Evolutionary conservation across 2,797 vertebrate species (phyloP).

Genomic region (Schizopygopsis pylzovi): DNA sequence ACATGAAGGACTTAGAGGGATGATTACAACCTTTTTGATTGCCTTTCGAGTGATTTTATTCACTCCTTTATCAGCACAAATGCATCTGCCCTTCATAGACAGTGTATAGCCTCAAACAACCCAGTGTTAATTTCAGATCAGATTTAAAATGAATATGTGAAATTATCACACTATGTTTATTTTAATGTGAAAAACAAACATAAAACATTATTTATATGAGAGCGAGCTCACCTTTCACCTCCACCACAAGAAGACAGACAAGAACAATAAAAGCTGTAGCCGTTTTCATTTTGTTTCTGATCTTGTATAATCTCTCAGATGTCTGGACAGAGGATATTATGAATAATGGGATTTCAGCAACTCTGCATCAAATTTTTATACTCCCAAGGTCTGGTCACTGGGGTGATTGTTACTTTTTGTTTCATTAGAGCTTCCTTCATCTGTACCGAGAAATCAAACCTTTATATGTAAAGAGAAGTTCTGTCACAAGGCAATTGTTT

Average conservation of each 20-base stretch:
- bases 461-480: neutral
- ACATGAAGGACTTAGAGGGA: constrained; percentile 5
- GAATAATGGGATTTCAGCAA: neutral
- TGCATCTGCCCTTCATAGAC: neutral
- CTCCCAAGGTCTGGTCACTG: neutral
- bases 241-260: constrained; percentile 19
- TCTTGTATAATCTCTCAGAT: neutral
- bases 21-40: constrained; percentile 14
- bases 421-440: neutral
- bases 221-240: constrained; percentile 20
- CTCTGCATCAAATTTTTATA: neutral
- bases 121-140: neutral
- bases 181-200: neutral
- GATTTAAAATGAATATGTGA: neutral
- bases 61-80: constrained; percentile 6
- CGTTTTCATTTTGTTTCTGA: constrained; percentile 30
- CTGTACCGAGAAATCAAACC: neutral
- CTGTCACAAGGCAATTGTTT: neutral
- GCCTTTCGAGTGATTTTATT: neutral
- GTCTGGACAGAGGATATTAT: neutral
- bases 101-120: neutral
- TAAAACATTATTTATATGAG: neutral
- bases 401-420: neutral
- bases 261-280: constrained; percentile 14
- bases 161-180: neutral